A percentile compares a stretch with the other conserved stretches of the same genome.
phyloP scores from a whole-genome alignment of 2,888 invertebrate species.

The Chirona hameri region DNA sequence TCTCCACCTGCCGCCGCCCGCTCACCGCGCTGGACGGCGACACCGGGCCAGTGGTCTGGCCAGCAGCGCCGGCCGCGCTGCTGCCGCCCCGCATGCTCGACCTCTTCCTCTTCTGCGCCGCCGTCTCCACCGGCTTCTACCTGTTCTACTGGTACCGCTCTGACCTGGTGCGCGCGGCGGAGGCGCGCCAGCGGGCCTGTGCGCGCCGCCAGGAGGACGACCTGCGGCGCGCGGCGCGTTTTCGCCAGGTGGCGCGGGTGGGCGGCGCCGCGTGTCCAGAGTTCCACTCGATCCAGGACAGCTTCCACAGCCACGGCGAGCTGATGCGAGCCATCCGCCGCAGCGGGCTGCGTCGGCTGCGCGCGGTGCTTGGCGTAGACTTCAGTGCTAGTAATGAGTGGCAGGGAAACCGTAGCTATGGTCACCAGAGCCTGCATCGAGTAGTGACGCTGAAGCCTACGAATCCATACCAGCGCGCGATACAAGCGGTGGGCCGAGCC shows the following conservation, averaged over 20 bases:
- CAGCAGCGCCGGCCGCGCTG: background rate
- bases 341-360: constrained; percentile 50
- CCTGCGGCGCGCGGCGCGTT: background rate
- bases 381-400: constrained; percentile 55
- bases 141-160: constrained; percentile 25
- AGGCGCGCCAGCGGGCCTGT: constrained; percentile 11
- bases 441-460: constrained; percentile 46
- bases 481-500: constrained; percentile 50
- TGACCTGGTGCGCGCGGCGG: background rate
- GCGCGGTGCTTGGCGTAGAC: constrained; percentile 54
- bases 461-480: constrained; percentile 54
- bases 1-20: too few species aligned
- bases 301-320: constrained; percentile 43
- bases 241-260: background rate
- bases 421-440: constrained; percentile 48
- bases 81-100: constrained; percentile 13
- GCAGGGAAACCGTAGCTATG: constrained; percentile 52
- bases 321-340: constrained; percentile 48
- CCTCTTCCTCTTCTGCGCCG: constrained; percentile 28
- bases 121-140: constrained; percentile 26
- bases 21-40: too few species aligned
- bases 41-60: too few species aligned
- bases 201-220: background rate
- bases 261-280: background rate
- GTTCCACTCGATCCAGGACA: constrained; percentile 40